Base-by-base conservation (phyloP, 2,797 vertebrate genomes). In the Notolepis coatsorum region DNA sequence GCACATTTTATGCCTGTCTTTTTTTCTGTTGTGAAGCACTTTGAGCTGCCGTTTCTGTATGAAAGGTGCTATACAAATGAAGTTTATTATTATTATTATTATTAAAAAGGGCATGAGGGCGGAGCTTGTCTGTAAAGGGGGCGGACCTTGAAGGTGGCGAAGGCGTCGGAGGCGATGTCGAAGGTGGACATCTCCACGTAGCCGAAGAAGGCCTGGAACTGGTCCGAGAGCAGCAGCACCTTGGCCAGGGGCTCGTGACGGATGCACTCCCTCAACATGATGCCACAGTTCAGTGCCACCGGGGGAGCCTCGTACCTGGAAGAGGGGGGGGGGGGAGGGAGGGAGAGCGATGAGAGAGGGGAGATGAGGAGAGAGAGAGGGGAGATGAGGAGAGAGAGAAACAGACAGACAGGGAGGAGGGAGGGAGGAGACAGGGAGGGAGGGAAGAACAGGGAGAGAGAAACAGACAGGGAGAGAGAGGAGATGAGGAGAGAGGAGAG, bases 141-240 rank as follows among this genome's bases (percentile, higher is more conserved):
- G 45, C 43, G 87, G 51, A 96, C 97, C 96, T 98, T 99, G 90
- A 99, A 99, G 53, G 97, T 98, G 87, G 97, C 97, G 75, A 98
- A 99, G 66, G 97, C 97, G 76, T 99, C 97, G 4, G 97, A 99
- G 80, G 97, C 96, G 31, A 99, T 98, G 91, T 99, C 97, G 73
- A 98, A 98, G n/a, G 97, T 98, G 75, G 96, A 97, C 94, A 98
- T 93, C 80, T 98, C 96, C 89, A 98, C 97, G 15, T 99, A 99
- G 80, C 90, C 90, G 93, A 99, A 99, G 90, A 99, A 98, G 74
- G 92, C 91, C 87, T 91, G 87, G 90, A 99, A 98, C 9, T 96
- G 91, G 17, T 95, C 90, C 0, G 97, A 98, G 61, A 95, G 93
- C 0, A 99, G 95, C 21, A 98, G 82, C 13, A 94, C 90, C 91